These are phyloP conservation scores for Leptinotarsa lineolata DNA, from an alignment of 1,140 invertebrate species.

Conservation along the genomic window DNA sequence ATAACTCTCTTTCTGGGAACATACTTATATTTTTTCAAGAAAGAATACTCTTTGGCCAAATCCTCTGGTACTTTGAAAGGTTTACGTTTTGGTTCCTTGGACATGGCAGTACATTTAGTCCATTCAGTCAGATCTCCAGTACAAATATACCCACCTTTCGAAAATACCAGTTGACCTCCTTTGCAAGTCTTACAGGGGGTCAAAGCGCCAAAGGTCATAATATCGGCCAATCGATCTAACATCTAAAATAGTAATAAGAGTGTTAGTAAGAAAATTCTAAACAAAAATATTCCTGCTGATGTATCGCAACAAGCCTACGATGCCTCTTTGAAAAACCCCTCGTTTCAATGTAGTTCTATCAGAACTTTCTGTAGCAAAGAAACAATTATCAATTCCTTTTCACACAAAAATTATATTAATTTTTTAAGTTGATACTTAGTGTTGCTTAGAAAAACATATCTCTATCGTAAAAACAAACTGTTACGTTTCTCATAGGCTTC, in stretches of 20 bases:
- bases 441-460: too few species aligned
- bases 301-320: not conserved
- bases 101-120: slow-evolving; percentile 81
- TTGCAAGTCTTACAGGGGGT: slow-evolving; percentile 81
- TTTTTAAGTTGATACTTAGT: too few species aligned
- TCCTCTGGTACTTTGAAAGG: slow-evolving; percentile 74
- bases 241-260: slow-evolving; percentile 61
- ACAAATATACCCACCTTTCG: slow-evolving; percentile 80
- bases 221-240: slow-evolving; percentile 78
- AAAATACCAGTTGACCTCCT: slow-evolving; percentile 71
- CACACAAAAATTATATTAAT: too few species aligned
- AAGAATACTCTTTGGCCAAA: slow-evolving; percentile 63
- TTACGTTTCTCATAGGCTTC: too few species aligned
- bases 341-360: too few species aligned
- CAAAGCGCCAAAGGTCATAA: slow-evolving; percentile 85
- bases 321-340: too few species aligned
- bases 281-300: slow-evolving; percentile 9
- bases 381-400: too few species aligned
- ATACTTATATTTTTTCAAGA: slow-evolving; percentile 73
- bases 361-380: too few species aligned
- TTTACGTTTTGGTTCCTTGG: slow-evolving; percentile 74
- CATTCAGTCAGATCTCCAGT: slow-evolving; percentile 84
- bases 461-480: too few species aligned
- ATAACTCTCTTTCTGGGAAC: slow-evolving; percentile 68
- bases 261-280: not conserved